A percentile compares a stretch with the other conserved stretches of the same genome.
These are phyloP conservation scores for Gallinago nigripennis DNA, from an alignment of 2,797 vertebrate genomes.

Conservation along the genomic window DNA sequence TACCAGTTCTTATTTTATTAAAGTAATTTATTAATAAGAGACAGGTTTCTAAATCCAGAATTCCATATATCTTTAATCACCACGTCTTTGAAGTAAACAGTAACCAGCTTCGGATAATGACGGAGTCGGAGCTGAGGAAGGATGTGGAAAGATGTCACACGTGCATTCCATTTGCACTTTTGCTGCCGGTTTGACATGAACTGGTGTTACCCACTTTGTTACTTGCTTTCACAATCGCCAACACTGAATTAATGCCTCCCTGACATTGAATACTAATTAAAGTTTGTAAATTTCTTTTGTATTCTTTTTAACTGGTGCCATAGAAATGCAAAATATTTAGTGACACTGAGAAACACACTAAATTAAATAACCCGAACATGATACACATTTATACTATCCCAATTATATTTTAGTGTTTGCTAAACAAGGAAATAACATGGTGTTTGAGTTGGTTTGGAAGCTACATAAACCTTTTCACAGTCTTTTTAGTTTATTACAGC, in stretches of 20 bases:
- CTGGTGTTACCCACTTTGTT: slow-evolving; percentile 45
- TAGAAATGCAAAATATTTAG: slow-evolving; percentile 72
- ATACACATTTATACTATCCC: neutral
- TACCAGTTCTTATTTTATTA: slow-evolving; percentile 41
- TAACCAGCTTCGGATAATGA: slow-evolving; percentile 42
- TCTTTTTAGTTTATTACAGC: neutral
- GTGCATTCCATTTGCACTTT: slow-evolving; percentile 17
- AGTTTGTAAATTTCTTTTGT: slow-evolving; percentile 71
- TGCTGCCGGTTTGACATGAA: slow-evolving; percentile 38
- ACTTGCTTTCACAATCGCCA: slow-evolving; percentile 68
- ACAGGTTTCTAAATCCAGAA: slow-evolving; percentile 58
- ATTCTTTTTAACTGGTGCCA: slow-evolving; percentile 67
- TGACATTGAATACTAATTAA: slow-evolving; percentile 71
- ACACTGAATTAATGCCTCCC: slow-evolving; percentile 62
- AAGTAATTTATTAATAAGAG: slow-evolving; percentile 61
- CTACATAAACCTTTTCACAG: neutral
- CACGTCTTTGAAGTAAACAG: slow-evolving; percentile 51
- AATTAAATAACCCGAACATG: slow-evolving; percentile 24
- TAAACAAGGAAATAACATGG: neutral
- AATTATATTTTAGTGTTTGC: neutral
- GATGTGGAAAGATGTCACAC: slow-evolving; percentile 18
- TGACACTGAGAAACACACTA: neutral
- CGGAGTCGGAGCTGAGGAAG: slow-evolving; percentile 5
- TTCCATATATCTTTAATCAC: slow-evolving; percentile 50
- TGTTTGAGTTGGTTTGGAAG: neutral